phyloP scores from a whole-genome alignment of 2,113 vertebrate species.

The Brevimyrus niger region DNA sequence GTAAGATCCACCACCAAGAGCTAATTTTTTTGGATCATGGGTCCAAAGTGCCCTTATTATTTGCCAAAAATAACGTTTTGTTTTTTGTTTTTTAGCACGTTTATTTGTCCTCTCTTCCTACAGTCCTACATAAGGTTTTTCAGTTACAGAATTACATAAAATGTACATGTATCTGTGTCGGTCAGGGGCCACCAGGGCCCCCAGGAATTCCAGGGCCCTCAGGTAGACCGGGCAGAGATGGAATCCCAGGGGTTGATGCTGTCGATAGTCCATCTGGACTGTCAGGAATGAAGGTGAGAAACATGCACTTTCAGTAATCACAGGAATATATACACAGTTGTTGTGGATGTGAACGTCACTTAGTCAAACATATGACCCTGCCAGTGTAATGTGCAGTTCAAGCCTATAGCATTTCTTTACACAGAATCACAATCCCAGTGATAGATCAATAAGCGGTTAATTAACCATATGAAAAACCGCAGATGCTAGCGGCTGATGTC shows the following conservation, averaged over 20 bases:
- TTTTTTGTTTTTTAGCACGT: background rate
- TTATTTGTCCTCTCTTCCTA: background rate
- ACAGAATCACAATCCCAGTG: background rate
- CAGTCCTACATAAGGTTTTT: background rate
- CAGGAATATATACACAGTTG: background rate
- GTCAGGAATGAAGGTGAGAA: constrained; percentile 51
- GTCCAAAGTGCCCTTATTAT: background rate
- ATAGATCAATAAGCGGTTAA: background rate
- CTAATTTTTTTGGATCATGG: background rate
- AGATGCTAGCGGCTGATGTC: background rate
- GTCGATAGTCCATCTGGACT: constrained; percentile 39
- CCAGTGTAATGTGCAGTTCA: background rate
- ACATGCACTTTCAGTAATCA: background rate
- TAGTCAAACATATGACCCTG: background rate
- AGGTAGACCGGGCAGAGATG: constrained; percentile 54
- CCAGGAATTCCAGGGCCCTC: constrained; percentile 53
- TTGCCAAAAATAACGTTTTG: background rate
- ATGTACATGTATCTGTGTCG: background rate
- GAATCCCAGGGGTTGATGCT: constrained; percentile 35
- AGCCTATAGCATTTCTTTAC: background rate
- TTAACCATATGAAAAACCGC: background rate
- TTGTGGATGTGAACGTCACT: background rate
- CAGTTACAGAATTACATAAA: background rate
- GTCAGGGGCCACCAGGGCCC: constrained; percentile 52
- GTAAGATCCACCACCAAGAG: background rate